Evolutionary conservation across 2,113 vertebrate genomes (phyloP).

Genomic region (Mionectes macconnelli): DNA sequence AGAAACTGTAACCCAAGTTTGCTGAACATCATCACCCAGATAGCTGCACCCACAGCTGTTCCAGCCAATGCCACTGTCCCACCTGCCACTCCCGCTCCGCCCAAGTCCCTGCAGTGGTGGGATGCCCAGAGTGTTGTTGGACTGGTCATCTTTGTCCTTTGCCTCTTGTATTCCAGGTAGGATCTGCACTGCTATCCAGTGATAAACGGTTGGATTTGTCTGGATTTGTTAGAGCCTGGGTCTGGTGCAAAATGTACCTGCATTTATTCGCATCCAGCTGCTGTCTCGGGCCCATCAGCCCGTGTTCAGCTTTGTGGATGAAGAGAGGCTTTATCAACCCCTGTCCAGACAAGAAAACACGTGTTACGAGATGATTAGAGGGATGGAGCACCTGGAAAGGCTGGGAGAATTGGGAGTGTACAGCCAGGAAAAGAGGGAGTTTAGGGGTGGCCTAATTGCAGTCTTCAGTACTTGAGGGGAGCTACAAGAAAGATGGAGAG

Average conservation of each 20-base stretch:
- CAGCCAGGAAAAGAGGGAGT: not conserved
- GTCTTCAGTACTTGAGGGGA: not conserved
- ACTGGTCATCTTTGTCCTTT: conserved; percentile 84
- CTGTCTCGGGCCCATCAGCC: not conserved
- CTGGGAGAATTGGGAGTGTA: not conserved
- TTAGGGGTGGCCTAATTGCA: not conserved
- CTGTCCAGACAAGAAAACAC: not conserved
- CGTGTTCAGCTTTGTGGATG: not conserved
- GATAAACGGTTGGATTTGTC: not conserved
- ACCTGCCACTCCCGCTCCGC: conserved; percentile 59
- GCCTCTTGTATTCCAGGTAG: conserved; percentile 93
- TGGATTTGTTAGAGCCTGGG: not conserved
- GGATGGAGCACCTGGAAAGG: not conserved
- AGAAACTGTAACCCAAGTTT: conserved; percentile 87
- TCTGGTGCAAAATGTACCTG: not conserved
- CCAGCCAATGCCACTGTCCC: conserved; percentile 75
- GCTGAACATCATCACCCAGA: conserved; percentile 82
- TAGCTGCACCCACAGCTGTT: conserved; percentile 66
- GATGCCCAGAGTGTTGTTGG: conserved; percentile 84
- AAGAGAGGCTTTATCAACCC: not conserved
- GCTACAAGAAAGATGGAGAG: not conserved
- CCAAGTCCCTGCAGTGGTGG: conserved; percentile 83
- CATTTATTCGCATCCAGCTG: not conserved
- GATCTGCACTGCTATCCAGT: not conserved
- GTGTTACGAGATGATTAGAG: not conserved